phyloP scores from a whole-genome alignment of 2,888 invertebrate genomes.

The Axea sp. region DNA sequence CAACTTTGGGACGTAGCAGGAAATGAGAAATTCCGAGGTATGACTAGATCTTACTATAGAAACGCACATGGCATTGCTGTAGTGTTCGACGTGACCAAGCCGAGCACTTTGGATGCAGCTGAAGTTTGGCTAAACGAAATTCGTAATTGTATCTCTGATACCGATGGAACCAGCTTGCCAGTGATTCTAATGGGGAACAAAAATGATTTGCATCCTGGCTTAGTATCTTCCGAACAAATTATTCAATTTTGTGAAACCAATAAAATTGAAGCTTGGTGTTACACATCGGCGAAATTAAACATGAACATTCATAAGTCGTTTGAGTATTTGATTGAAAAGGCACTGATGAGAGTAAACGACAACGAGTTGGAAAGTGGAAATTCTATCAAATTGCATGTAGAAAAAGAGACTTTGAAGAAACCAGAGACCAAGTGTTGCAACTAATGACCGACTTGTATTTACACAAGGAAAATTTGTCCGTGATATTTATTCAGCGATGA shows the following conservation, averaged over 20 bases:
- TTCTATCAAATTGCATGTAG: too few species aligned
- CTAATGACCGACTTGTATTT: too few species aligned
- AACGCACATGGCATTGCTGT: conserved; percentile 28
- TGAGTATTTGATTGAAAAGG: conserved; percentile 2
- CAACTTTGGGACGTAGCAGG: conserved; percentile 58
- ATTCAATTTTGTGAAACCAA: conserved; percentile 40
- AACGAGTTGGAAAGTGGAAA: too few species aligned
- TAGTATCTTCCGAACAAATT: conserved; percentile 10
- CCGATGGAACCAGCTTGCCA: conserved; percentile 29
- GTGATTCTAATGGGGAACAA: conserved; percentile 54
- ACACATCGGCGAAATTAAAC: conserved; percentile 32
- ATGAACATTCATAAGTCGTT: conserved; percentile 36
- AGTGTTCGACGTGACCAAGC: conserved; percentile 38
- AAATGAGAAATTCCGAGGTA: conserved; percentile 37
- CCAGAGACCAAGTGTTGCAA: too few species aligned
- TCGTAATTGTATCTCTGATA: neutral
- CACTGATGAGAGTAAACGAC: neutral
- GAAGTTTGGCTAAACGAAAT: conserved; percentile 37
- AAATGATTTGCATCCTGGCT: neutral
- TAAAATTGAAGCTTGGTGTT: conserved; percentile 31
- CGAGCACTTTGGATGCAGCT: conserved; percentile 22
- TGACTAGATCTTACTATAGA: conserved; percentile 35
- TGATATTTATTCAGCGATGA: too few species aligned
- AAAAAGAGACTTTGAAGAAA: too few species aligned
- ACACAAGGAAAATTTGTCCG: too few species aligned